Conservation (phyloP, 2,797 vertebrate species). For the Scolopax bukidnonensis region DNA sequence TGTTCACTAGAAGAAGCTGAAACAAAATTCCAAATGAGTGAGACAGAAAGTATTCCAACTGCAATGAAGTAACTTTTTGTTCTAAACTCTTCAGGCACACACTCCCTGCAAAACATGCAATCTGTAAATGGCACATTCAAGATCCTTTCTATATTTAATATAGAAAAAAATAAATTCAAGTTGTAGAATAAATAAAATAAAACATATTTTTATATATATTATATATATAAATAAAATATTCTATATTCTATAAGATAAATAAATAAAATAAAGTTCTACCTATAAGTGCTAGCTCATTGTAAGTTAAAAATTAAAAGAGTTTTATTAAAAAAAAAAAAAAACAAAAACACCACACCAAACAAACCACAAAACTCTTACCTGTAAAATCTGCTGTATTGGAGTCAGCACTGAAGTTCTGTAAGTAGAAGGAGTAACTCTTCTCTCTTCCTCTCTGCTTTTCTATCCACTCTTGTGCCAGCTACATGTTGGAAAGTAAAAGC, state of each 20-base stretch:
- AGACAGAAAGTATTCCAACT: not conserved
- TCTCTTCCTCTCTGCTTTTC: conserved; percentile 64
- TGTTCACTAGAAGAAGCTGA: not conserved
- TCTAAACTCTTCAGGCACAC: not conserved
- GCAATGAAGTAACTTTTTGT: not conserved
- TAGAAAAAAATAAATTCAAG: too few relatives aligned
- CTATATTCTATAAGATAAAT: too few relatives aligned
- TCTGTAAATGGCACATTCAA: not conserved
- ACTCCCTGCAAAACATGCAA: not conserved
- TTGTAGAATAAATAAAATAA: not conserved
- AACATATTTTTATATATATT: not conserved
- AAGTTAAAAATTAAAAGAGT: not conserved
- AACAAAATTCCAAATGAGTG: not conserved
- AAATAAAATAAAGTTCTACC: not conserved
- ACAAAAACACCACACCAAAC: too few relatives aligned
- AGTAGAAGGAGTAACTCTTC: conserved; percentile 59
- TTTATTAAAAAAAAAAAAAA: not conserved
- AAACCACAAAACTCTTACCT: conserved; percentile 57
- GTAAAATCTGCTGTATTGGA: conserved; percentile 77
- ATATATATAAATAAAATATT: too few relatives aligned
- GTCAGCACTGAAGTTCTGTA: conserved; percentile 74
- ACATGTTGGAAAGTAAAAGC: conserved; percentile 17
- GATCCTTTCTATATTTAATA: not conserved
- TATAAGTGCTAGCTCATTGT: not conserved
- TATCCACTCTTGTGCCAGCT: conserved; percentile 80